Evolutionary conservation across 2,113 vertebrate species (phyloP), one percentile per base, ranked within the genome.

Genomic region (Solea senegalensis): DNA sequence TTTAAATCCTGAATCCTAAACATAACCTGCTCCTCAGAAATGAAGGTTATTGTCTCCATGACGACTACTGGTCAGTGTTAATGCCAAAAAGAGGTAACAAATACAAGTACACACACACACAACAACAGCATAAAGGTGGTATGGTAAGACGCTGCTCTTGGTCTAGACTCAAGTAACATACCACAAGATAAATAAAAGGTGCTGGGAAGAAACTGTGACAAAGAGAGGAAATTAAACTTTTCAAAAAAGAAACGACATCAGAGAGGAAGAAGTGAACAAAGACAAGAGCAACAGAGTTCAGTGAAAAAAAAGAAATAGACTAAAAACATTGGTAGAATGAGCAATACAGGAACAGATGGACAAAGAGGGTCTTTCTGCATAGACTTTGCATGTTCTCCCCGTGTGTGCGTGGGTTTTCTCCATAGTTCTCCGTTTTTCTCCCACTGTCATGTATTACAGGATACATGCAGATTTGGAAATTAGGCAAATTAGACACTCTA

Each of bases 111-210:
- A 82, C 73, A 70, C 80, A 70, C 11, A 67, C 78, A 73, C 66
- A 72, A 59, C 70, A 54, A 75, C 15, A 79, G 74, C 84, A 84
- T 86, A 79, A 86, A 88, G 76, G 83, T 88, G 76, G 76, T 71
- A 74, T 84, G 81, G 74, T 61, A 78, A 80, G 74, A 72, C 75
- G 74, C 53, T 74, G 80, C 80, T 82, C 51, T 70, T 89, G 82
- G 86, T 76, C 82, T 83, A 77, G 86, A 85, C 73, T 86, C 72
- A 76, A 76, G 75, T 84, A 72, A 82, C 69, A 72, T 87, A 84
- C 81, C 78, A 67, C 65, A 73, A 34, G 34, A 34, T 34, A 34
- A 4, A 34, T 34, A 34, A 34, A 4, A 34, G 34, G 34, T 34
- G 2, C 34, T 34, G 78, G 80, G 83, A 74, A 63, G 60, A 61